Evolutionary conservation across 2,113 vertebrate species (phyloP).

Genomic region (Sus scrofa): T2T-Sscrofa CM000825.6:48862501-48863000

Average conservation of each 20-base stretch:
- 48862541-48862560: background rate
- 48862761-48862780: too few species aligned
- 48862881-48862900: too few species aligned
- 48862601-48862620: background rate
- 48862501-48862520: background rate
- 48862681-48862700: too few species aligned
- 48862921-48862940: background rate
- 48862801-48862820: too few species aligned
- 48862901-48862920: background rate
- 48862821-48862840: too few species aligned
- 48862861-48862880: too few species aligned
- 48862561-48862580: background rate
- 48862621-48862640: background rate
- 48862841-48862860: too few species aligned
- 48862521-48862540: background rate
- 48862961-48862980: background rate
- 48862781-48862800: too few species aligned
- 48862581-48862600: background rate
- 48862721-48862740: too few species aligned
- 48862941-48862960: background rate
- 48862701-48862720: too few species aligned
- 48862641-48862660: background rate
- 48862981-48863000: background rate
- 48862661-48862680: too few species aligned
- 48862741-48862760: too few species aligned